Base-by-base conservation (phyloP, 2,888 invertebrate species). In the Eilema sororculum region DNA sequence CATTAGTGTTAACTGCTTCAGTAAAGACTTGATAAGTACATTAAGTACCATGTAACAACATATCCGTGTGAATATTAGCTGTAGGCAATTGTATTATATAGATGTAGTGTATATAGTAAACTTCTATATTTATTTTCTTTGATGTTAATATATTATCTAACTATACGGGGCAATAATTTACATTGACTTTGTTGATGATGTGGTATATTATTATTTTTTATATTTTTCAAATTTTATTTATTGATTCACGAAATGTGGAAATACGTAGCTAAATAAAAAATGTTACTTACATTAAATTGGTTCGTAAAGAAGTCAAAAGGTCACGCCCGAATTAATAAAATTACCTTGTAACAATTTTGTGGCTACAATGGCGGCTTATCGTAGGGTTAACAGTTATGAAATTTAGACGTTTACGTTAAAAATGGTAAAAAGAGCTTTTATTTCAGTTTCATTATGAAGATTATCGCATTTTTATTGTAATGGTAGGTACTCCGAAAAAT, bases 61-160 rank as follows among this genome's bases (percentile, higher is more conserved):
- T 95, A 95, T 95, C 95, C 72, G 89, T 94, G 95, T 95, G 92
- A 94, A 95, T 94, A 94, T 78, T 93, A 94, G 89, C 77, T 52
- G 75, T 93, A 93, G 89, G 84, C 68, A 77, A 70, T 84, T 95
- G 95, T 95, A 95, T 91, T 91, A 95, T 95, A 94, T 94, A 93
- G 93, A 72, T 80, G 84, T 92, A 93, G 90, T 94, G 95, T 95
- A 94, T 74, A 94, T 93, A 94, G 84, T 77, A 72, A 79, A 72
- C 81, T 73, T 78, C 68, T 76, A 80, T 89, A 87, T 88, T 87
- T 89, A 85, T 87, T 87, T 83, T 83, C 77, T 70, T 69, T 73
- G 72, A 74, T 84, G 76, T 78, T 81, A 78, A 78, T 77, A 75
- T 74, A 73, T 79, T 77, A 67, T 81, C 71, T 80, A 73, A 77